Percentiles rank a stretch among this genome's conserved stretches.
Evolutionary conservation across 2,888 invertebrate species (phyloP).

Genomic region (Cosmia trapezina): DNA sequence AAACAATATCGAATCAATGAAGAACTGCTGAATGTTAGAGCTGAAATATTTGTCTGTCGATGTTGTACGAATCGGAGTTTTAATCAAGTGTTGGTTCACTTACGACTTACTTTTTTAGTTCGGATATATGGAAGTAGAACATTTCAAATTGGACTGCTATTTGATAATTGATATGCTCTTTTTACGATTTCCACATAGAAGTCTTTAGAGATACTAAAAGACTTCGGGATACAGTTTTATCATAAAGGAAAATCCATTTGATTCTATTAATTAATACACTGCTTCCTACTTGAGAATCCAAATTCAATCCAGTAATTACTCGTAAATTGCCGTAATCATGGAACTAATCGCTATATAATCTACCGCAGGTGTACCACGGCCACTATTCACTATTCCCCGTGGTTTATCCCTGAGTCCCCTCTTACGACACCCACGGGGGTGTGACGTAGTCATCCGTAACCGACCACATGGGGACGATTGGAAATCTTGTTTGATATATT

Average conservation of each 20-base stretch:
- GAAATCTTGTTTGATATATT: constrained; percentile 61
- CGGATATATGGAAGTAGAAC: not conserved
- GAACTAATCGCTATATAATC: constrained; percentile 29
- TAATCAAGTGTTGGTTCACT: constrained; percentile 34
- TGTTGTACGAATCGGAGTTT: constrained; percentile 22
- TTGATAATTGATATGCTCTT: constrained; percentile 2
- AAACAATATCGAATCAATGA: constrained; percentile 19
- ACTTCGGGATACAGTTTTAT: not conserved
- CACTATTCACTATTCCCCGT: constrained; percentile 33
- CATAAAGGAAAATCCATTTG: no score
- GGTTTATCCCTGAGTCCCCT: constrained; percentile 50
- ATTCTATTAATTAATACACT: not conserved
- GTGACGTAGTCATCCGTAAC: constrained; percentile 45
- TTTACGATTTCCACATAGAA: not conserved
- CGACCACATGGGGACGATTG: constrained; percentile 48
- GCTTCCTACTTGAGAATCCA: not conserved
- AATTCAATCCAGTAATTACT: constrained; percentile 5
- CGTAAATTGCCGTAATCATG: constrained; percentile 26
- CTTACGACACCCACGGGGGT: constrained; percentile 59
- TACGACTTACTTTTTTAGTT: constrained; percentile 25
- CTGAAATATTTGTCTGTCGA: constrained; percentile 24
- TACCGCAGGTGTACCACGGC: constrained; percentile 25
- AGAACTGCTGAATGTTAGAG: constrained; percentile 8
- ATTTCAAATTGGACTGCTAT: constrained; percentile 12
- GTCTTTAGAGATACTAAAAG: no score